Conservation (phyloP, 92 coral and sea anemone species). For the Metridium senile region DNA sequence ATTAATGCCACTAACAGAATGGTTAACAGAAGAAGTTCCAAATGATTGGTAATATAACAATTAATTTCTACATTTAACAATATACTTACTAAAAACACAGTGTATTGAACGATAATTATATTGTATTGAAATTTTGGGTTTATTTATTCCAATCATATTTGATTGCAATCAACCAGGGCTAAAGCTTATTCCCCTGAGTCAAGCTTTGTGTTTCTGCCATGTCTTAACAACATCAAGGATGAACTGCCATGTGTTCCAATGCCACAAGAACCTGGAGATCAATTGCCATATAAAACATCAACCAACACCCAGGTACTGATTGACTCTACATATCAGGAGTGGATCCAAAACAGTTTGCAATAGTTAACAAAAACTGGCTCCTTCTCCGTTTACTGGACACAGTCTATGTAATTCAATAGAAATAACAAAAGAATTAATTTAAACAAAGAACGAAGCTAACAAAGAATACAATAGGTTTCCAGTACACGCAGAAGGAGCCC, state of each 20-base stretch:
- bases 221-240: conserved; percentile 22
- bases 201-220: conserved; percentile 67
- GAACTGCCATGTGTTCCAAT: conserved; percentile 52
- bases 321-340: no score
- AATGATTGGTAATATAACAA: conserved; percentile 22
- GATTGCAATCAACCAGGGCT: conserved; percentile 41
- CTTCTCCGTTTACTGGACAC: no score
- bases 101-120: no score
- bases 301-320: conserved; percentile 29
- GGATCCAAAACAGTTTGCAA: no score
- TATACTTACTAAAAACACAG: background rate
- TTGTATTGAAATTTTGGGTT: no score
- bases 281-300: conserved; percentile 26
- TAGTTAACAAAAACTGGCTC: no score
- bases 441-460: no score
- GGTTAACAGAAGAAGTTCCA: conserved; percentile 41
- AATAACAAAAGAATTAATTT: no score
- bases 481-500: no score
- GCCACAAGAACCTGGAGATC: conserved; percentile 48
- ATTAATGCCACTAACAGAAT: conserved; percentile 22
- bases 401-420: no score
- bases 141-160: background rate
- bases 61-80: background rate
- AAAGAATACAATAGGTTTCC: no score
- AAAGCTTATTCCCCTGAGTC: conserved; percentile 43